Base-by-base conservation (phyloP, 23 tunicate species). In the Halocynthia roretzi region DNA sequence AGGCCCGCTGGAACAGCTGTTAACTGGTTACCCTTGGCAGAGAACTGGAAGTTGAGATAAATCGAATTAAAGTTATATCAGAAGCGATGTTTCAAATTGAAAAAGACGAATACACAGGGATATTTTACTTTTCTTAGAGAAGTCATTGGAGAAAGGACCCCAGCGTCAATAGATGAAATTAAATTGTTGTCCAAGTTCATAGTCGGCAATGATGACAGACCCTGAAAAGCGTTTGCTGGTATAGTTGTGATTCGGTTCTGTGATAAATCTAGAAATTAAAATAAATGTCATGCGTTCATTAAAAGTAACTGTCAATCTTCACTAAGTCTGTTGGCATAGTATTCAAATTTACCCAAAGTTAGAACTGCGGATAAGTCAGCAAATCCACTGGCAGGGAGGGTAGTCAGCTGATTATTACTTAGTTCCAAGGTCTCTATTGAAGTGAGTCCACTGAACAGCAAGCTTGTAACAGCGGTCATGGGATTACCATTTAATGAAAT, bases 331-430 rank as follows among this genome's bases (percentile, higher is more conserved):
- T 31, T 31, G 4, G 44, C 44, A 31, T 31, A 31, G 44, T 18
- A 22, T 22, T 18, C n/a, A 10, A 10, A 72, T 87, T 69, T 83
- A 89, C 96, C 77, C 52, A 89, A 75, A 17, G 75, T 80, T 6
- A 80, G 80, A 8, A 84, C 76, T 8, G 96, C 72, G 5, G 96
- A 70, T 48, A 83, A 60, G 52, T 89, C 96, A 10, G 72, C 55
- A 61, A 89, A 89, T 6, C 76, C 65, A 75, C 80, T 69, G 15
- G 68, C 85, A 7, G 87, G 76, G 1, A 89, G 56, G 55, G 52
- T 56, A 6, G 76, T 67, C 14, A 89, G 73, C 8, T 71, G 77
- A 62, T 83, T 83, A 19, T 54, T 48, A 6, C 88, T 80, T n/a
- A 89, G 58, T 49, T 89, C 96, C 53, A 89, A 76, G 20, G 80